These are phyloP conservation scores for Thryonomys swinderianus DNA, from an alignment of 2,113 vertebrate species.

Conservation along the genomic window DNA sequence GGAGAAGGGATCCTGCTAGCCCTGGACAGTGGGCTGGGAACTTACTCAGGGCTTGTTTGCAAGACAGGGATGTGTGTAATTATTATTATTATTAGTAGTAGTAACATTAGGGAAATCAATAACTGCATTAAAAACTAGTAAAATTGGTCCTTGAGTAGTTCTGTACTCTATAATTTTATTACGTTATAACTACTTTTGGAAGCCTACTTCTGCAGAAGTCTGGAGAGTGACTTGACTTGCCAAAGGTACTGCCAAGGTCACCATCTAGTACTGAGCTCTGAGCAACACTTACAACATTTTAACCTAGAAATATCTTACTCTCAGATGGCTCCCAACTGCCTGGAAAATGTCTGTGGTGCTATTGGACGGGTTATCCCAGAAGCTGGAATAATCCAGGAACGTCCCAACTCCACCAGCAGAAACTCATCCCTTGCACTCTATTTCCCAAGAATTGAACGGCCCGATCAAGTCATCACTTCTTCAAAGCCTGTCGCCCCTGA, in stretches of 20 bases:
- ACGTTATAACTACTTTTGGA: conserved; percentile 41
- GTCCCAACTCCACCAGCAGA: not conserved
- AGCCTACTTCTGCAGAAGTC: conserved; percentile 10
- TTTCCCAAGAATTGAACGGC: not conserved
- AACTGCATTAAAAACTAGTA: conserved; percentile 12
- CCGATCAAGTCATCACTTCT: not conserved
- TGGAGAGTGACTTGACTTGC: not conserved
- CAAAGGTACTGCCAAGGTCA: not conserved
- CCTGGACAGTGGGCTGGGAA: not conserved
- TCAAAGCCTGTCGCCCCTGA: conserved; percentile 4
- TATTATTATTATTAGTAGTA: conserved; percentile 7
- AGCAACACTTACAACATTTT: conserved; percentile 24
- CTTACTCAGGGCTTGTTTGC: not conserved
- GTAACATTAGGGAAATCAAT: not conserved
- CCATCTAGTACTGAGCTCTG: not conserved
- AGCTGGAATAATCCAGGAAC: not conserved
- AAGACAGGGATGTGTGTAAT: not conserved
- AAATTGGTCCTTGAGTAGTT: not conserved
- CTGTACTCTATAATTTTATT: conserved; percentile 4
- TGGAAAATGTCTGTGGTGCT: not conserved
- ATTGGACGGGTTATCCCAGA: not conserved
- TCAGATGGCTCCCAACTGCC: not conserved
- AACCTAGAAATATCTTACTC: conserved; percentile 24
- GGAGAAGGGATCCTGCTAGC: not conserved
- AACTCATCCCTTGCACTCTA: not conserved